These are phyloP conservation scores for Apaloderma vittatum DNA, from an alignment of 2,113 vertebrate species.

Conservation along the genomic window DNA sequence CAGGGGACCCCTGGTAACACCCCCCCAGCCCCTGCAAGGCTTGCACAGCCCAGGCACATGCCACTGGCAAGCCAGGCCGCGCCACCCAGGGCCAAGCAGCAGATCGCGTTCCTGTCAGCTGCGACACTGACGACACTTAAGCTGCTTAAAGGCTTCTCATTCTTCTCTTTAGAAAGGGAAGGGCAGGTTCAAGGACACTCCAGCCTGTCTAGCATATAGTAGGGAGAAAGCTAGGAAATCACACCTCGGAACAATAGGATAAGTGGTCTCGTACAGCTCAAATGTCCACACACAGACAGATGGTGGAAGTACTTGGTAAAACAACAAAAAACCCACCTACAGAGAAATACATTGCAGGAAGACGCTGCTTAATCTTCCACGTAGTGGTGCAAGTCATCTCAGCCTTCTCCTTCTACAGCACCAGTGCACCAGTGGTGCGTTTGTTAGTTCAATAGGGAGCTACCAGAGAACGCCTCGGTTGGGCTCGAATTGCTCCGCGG, in stretches of 20 bases:
- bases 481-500: neutral
- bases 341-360: neutral
- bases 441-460: neutral
- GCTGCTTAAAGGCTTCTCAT: slow-evolving; percentile 80
- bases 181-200: slow-evolving; percentile 80
- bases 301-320: neutral
- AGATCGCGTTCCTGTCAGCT: slow-evolving; percentile 85
- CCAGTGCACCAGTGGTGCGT: rapidly evolving
- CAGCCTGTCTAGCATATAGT: neutral
- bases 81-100: slow-evolving; percentile 53
- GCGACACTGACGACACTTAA: slow-evolving; percentile 72
- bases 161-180: slow-evolving; percentile 76
- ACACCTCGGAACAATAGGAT: neutral
- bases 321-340: neutral
- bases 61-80: slow-evolving; percentile 35
- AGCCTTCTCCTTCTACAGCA: neutral
- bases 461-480: rapidly evolving
- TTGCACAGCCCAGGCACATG: neutral
- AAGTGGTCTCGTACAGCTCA: neutral
- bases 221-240: neutral
- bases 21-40: neutral
- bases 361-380: neutral
- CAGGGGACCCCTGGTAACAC: neutral
- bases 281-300: neutral
- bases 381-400: neutral